Conservation (phyloP, 1,140 invertebrate genomes). For the Atta cephalotes region DNA sequence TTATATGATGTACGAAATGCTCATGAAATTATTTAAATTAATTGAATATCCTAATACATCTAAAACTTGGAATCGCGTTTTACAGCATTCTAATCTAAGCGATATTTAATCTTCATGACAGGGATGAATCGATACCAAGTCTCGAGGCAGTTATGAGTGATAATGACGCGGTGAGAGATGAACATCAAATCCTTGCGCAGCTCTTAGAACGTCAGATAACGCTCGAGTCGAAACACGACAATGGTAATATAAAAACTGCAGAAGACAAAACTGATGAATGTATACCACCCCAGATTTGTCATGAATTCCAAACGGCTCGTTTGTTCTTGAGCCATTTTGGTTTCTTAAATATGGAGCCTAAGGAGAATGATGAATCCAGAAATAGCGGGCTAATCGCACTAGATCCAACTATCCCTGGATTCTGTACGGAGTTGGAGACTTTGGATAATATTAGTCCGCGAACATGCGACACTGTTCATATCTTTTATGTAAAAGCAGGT, state of each 20-base stretch:
- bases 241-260: constrained; percentile 86
- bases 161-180: constrained; percentile 86
- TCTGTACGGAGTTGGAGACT: constrained; percentile 90
- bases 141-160: constrained; percentile 91
- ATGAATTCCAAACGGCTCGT: constrained; percentile 97
- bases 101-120: constrained; percentile 77
- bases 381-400: constrained; percentile 91
- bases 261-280: constrained; percentile 90
- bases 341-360: constrained; percentile 92
- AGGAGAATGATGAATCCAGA: constrained; percentile 86
- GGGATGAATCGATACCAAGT: constrained; percentile 94
- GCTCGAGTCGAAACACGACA: constrained; percentile 87
- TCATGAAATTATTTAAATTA: neutral
- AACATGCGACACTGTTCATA: constrained; percentile 96
- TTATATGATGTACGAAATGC: neutral
- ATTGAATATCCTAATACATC: neutral
- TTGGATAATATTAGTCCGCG: constrained; percentile 94
- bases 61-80: neutral
- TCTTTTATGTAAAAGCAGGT: constrained; percentile 97
- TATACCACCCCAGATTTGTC: constrained; percentile 92
- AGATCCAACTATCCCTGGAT: constrained; percentile 90
- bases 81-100: neutral
- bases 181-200: constrained; percentile 81
- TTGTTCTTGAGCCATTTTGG: constrained; percentile 98
- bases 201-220: constrained; percentile 82